Evolutionary conservation across 2,113 vertebrate species (phyloP), one percentile per base, ranked within the genome.

Genomic region (Synchiropus splendidus): DNA sequence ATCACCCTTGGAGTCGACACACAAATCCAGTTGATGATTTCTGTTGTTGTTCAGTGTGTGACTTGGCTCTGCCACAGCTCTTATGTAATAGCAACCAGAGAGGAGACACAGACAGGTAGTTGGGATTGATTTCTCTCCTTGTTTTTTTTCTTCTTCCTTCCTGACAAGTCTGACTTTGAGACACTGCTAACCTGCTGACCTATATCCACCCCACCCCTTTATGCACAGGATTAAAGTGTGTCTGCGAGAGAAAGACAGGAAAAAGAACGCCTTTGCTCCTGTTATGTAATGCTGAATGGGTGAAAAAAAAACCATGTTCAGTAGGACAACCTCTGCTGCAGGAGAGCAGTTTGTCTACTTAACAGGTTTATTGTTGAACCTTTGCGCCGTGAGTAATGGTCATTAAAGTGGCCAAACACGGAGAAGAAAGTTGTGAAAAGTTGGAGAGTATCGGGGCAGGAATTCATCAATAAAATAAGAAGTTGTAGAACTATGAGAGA

Each of bases 151-250:
- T 12, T 16, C 14, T n/a, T 16, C n/a, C 12, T 14, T 68, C 63
- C 46, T 65, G 21, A 59, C 38, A 66, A 75, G 71, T 77, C 68
- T 75, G 79, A 70, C 67, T 74, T 73, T 68, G 64, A 83, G 79
- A 84, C 69, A 77, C 81, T 81, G 54, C 76, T 87, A 83, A 86
- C 84, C 84, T 75, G 80, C 82, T 85, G 85, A 88, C 85, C 83
- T 59, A 81, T 72, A 84, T 87, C 77, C 76, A 82, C 70, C 68
- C 68, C 80, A 54, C 70, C 72, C 72, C 72, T 80, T 67, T 77
- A 74, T 75, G 58, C 58, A 66, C 58, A 61, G 63, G 75, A 80
- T 77, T 76, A 72, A 79, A 81, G 65, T 75, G 71, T 32, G 78
- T 80, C 64, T 79, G 69, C 73, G 72, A 81, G 53, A 78, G 72